phyloP scores from a whole-genome alignment of 2,113 vertebrate species.

The Lepus americanus region DNA sequence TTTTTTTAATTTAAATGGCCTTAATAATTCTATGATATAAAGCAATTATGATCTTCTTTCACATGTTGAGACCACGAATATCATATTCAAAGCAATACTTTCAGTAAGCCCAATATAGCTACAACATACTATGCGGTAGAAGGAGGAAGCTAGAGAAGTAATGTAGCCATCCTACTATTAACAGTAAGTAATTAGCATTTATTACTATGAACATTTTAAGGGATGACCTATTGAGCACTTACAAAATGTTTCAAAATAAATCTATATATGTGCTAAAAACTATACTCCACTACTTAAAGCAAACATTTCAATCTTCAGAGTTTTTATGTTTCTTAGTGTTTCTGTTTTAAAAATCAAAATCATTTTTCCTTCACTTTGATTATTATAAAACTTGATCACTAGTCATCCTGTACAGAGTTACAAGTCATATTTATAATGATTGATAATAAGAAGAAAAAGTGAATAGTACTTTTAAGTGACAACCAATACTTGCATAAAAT shows the following conservation, averaged over 20 bases:
- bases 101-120: not conserved
- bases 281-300: not conserved
- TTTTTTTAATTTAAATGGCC: not conserved
- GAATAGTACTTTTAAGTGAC: not conserved
- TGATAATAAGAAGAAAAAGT: not conserved
- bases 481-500: not conserved
- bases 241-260: not conserved
- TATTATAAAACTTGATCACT: not conserved
- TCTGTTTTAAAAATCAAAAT: not conserved
- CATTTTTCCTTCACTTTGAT: not conserved
- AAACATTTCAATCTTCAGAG: not conserved
- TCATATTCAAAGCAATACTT: not conserved
- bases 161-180: not conserved
- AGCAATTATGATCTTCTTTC: not conserved
- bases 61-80: not conserved
- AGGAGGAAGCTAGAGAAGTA: not conserved
- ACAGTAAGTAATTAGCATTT: not conserved
- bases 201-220: constrained; percentile 7
- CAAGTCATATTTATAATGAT: not conserved
- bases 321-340: not conserved
- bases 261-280: not conserved
- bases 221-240: not conserved
- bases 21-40: not conserved
- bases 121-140: too few relatives aligned
- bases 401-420: not conserved